phyloP scores from a whole-genome alignment of 2,797 vertebrate genomes.

The Coreius guichenoti region DNA sequence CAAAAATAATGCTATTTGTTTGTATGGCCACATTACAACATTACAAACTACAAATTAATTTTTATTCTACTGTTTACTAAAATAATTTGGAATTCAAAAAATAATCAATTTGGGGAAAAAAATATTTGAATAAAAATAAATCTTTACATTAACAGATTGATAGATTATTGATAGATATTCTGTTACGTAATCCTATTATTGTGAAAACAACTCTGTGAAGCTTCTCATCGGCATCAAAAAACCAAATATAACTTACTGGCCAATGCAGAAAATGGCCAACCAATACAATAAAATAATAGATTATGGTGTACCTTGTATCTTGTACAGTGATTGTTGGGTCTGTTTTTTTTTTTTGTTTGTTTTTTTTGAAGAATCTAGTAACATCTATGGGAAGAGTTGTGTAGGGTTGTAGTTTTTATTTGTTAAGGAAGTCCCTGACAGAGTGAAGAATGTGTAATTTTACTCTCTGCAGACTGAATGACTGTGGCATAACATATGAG shows the following conservation, averaged over 20 bases:
- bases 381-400: not conserved
- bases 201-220: not conserved
- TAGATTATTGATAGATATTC: too few species aligned
- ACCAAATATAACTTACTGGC: not conserved
- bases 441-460: not conserved
- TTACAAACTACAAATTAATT: too few species aligned
- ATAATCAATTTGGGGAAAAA: too few species aligned
- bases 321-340: not conserved
- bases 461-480: conserved; percentile 3
- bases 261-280: not conserved
- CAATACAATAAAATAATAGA: not conserved
- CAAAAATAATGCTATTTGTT: not conserved
- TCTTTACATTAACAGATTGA: too few species aligned
- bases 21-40: too few species aligned
- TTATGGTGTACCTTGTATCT: not conserved
- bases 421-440: not conserved
- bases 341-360: not conserved
- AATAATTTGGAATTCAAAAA: too few species aligned
- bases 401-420: not conserved
- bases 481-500: not conserved
- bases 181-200: not conserved
- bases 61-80: too few species aligned
- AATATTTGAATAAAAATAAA: too few species aligned
- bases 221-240: not conserved
- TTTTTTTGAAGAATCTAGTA: not conserved